These are phyloP conservation scores for Poeciliopsis presidionis DNA, from an alignment of 2,797 vertebrate genomes.

Conservation along the genomic window DNA sequence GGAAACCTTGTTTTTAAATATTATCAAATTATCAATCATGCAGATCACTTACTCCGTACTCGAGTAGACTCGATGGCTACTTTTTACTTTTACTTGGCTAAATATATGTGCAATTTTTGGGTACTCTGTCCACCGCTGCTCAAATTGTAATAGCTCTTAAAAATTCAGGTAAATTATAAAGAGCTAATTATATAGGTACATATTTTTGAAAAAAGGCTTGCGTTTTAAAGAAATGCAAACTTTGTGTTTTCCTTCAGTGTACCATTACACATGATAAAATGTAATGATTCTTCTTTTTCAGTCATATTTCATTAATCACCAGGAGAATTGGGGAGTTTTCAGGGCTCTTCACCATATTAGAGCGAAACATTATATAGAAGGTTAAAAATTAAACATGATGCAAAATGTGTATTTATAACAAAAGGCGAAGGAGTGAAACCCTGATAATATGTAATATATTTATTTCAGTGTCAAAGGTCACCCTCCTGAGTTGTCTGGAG, in stretches of 20 bases:
- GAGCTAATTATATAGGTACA: not conserved
- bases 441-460: constrained; percentile 4
- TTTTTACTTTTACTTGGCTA: too few relatives aligned
- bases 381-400: not conserved
- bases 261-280: not conserved
- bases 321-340: not conserved
- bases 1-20: too few relatives aligned
- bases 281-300: not conserved
- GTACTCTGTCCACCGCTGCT: too few relatives aligned
- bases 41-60: too few relatives aligned
- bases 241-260: not conserved
- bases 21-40: too few relatives aligned
- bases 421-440: not conserved
- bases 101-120: too few relatives aligned
- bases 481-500: constrained; percentile 83
- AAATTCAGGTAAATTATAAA: not conserved
- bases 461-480: constrained; percentile 82
- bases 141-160: not conserved
- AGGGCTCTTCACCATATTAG: not conserved
- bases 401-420: not conserved
- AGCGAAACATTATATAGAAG: not conserved
- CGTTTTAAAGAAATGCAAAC: not conserved
- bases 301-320: not conserved
- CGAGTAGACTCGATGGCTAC: too few relatives aligned
- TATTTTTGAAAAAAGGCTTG: not conserved